Conservation (phyloP, 2,113 vertebrate species). For the Chionomys nivalis region DNA sequence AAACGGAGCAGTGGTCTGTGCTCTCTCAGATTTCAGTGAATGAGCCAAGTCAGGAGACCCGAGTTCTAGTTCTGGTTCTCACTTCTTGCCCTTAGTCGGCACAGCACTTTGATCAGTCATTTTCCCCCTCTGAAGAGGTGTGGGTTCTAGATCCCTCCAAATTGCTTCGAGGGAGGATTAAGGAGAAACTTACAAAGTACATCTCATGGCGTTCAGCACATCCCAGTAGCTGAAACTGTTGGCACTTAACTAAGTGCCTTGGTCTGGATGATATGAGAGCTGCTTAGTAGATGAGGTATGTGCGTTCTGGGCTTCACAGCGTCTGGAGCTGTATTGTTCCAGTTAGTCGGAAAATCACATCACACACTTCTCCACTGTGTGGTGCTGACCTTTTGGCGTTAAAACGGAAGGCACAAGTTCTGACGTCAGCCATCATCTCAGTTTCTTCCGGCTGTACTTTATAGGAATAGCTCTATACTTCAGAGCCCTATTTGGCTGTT, state of each 20-base stretch:
- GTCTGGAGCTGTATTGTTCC: not conserved
- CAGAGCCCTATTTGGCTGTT: not conserved
- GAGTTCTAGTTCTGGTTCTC: conserved; percentile 5
- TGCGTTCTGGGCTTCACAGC: accelerated
- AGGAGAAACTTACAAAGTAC: not conserved
- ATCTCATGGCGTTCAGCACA: accelerated
- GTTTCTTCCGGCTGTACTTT: not conserved
- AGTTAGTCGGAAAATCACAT: not conserved
- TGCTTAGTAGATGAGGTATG: not conserved
- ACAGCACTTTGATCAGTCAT: not conserved
- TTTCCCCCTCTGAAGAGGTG: not conserved
- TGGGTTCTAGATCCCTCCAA: not conserved
- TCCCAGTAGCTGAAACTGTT: not conserved
- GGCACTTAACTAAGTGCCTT: not conserved
- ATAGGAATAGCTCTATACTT: not conserved
- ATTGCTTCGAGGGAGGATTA: not conserved
- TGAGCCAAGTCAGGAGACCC: not conserved
- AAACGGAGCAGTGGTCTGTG: not conserved
- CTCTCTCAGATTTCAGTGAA: not conserved
- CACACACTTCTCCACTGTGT: not conserved
- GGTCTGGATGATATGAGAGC: not conserved
- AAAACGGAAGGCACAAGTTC: not conserved
- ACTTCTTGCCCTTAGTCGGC: not conserved
- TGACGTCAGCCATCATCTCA: not conserved
- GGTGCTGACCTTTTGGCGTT: not conserved